A percentile compares a stretch with the other conserved stretches of the same genome.
These are phyloP conservation scores for Glyphotaelius pellucidus DNA, from an alignment of 2,888 invertebrate species.

Conservation along the genomic window DNA sequence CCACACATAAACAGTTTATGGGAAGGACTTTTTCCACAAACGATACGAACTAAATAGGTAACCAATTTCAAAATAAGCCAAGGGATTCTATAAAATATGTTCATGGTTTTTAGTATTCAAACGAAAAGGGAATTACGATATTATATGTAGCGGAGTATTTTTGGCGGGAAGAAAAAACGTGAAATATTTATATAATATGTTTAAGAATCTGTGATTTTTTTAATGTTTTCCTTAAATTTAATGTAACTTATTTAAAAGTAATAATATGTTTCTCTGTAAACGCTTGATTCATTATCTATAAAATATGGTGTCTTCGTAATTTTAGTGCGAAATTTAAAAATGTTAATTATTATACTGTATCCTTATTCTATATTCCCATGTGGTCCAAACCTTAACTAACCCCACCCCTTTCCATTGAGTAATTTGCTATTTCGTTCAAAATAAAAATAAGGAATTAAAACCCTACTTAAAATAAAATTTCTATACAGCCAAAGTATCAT, in stretches of 20 bases:
- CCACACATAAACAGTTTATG: background rate
- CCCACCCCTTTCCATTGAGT: background rate
- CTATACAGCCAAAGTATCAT: background rate
- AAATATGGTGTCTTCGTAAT: constrained; percentile 33
- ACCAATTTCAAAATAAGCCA: background rate
- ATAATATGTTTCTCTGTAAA: background rate
- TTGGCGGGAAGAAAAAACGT: background rate
- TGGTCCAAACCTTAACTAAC: constrained; percentile 5
- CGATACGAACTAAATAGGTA: background rate
- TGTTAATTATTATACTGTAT: background rate
- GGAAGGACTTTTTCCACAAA: background rate
- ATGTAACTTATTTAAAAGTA: background rate
- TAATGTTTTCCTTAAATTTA: constrained; percentile 16
- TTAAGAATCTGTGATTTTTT: constrained; percentile 8
- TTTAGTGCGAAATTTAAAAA: constrained; percentile 17
- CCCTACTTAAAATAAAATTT: background rate
- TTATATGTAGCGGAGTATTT: background rate
- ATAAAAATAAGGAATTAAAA: background rate
- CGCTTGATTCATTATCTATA: constrained; percentile 23
- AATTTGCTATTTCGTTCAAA: background rate
- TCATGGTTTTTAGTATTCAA: background rate
- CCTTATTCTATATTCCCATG: background rate
- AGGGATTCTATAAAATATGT: background rate
- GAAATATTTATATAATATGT: constrained; percentile 5
- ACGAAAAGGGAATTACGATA: background rate